Conservation (phyloP, 1,140 invertebrate genomes). For the Drosophila simulans region DNA sequence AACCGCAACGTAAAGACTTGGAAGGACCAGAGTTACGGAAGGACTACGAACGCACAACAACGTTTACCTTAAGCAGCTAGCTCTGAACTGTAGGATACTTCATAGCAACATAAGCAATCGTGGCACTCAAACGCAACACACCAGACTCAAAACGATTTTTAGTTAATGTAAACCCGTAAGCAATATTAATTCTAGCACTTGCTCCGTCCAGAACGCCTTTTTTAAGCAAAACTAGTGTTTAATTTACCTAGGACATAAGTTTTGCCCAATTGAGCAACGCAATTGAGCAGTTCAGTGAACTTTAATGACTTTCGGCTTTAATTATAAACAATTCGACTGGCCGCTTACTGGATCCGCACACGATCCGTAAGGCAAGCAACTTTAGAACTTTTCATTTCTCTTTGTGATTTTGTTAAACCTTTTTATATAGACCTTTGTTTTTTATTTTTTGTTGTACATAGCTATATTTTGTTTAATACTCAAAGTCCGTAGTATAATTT, state of each 20-base stretch:
- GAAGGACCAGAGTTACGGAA: conserved; percentile 6
- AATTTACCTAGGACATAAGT: conserved; percentile 7
- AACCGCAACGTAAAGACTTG: conserved; percentile 76
- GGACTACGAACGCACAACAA: conserved; percentile 32
- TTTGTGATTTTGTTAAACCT: conserved; percentile 75
- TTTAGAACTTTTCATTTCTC: conserved; percentile 39
- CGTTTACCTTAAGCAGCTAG: conserved; percentile 25
- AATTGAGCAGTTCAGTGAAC: conserved; percentile 38
- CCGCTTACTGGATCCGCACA: background rate
- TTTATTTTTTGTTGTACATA: conserved; percentile 56
- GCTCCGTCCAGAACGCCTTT: conserved; percentile 74
- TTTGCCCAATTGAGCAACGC: conserved; percentile 4
- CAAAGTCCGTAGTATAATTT: conserved; percentile 75
- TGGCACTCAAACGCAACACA: conserved; percentile 18
- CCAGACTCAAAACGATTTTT: conserved; percentile 36
- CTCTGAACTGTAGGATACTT: conserved; percentile 53
- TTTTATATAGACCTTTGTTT: conserved; percentile 47
- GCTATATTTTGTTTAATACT: conserved; percentile 62
- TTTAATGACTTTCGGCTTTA: conserved; percentile 44
- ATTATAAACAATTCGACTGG: conserved; percentile 38
- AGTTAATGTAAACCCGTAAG: conserved; percentile 38
- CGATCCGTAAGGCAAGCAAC: background rate
- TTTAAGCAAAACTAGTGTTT: conserved; percentile 10
- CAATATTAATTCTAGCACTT: conserved; percentile 42
- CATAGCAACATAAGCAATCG: conserved; percentile 29